Conservation (phyloP, 2,113 vertebrate species). For the Peromyscus maniculatus region DNA sequence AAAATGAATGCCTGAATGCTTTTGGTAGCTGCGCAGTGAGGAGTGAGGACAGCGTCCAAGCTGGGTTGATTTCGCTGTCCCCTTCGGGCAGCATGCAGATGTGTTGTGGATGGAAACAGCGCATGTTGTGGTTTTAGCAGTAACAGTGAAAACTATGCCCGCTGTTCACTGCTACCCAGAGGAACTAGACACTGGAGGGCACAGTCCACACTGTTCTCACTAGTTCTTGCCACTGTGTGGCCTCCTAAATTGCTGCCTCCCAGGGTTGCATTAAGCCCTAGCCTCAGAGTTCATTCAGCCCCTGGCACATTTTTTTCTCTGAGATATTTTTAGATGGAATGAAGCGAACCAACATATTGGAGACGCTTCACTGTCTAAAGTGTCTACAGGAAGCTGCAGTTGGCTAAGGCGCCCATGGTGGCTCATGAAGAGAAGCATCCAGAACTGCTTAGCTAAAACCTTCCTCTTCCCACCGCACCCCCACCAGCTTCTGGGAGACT, state of each 20-base stretch:
- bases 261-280: not conserved
- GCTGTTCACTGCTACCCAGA: not conserved
- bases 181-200: not conserved
- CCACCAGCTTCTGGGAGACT: not conserved
- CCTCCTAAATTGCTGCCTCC: not conserved
- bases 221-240: rapidly evolving
- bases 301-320: not conserved
- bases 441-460: not conserved
- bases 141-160: not conserved
- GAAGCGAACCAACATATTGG: not conserved
- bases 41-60: not conserved
- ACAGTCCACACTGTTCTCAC: not conserved
- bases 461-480: not conserved
- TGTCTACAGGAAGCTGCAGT: not conserved
- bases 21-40: not conserved
- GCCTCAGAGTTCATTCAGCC: not conserved
- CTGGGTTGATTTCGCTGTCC: not conserved
- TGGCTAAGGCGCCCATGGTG: not conserved
- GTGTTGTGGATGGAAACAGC: not conserved
- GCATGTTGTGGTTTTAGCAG: not conserved
- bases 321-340: not conserved
- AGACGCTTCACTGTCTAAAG: not conserved
- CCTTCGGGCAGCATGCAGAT: not conserved
- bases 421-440: not conserved
- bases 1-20: not conserved